Evolutionary conservation across 2,797 vertebrate species (phyloP), one percentile per base, ranked within the genome.

Genomic region (Botia kubotai): DNA sequence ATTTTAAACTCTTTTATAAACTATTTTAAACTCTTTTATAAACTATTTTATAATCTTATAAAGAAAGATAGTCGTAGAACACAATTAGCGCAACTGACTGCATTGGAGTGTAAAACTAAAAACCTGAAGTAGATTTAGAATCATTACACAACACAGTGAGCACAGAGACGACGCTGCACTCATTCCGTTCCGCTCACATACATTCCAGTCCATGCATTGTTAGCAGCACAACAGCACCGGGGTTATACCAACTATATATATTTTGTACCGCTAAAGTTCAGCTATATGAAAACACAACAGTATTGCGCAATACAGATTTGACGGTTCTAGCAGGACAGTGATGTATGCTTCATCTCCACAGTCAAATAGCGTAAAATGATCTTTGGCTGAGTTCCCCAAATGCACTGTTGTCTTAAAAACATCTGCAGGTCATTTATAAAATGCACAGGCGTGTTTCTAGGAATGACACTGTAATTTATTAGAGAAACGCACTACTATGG

Each of bases 231-330:
- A 52, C 50, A 52, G 4, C 33, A 33, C 33, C 4, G 1, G 4
- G 33, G 3, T 33, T 33, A 33, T 52, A 52, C 14, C 14, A 3
- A 0, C 52, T 55, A n/a, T 6, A 17, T 17, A 55, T 1, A n/a
- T 21, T 75, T 29, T 50, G 0, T 50, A 53, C 12, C 26, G 19
- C 11, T 19, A 39, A 76, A 23, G n/a, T 23, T 53, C 7, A 33
- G 4, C 13, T 6, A 13, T 53, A 55, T 36, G 11, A 72, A 17
- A 55, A 72, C n/a, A 57, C 60, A 23, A 3, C 55, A 73, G 16
- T 53, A 26, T 66, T 66, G 63, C 6, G 33, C 23, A 63, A 50
- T 33, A 23, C 6, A 63, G 58, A 75, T 75, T 63, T 55, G 50
- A 2, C 48, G 67, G 11, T 14, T 65, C 5, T 55, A 43, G 29